phyloP scores from a whole-genome alignment of 2,888 invertebrate species.

The Drosophila helvetica region DNA sequence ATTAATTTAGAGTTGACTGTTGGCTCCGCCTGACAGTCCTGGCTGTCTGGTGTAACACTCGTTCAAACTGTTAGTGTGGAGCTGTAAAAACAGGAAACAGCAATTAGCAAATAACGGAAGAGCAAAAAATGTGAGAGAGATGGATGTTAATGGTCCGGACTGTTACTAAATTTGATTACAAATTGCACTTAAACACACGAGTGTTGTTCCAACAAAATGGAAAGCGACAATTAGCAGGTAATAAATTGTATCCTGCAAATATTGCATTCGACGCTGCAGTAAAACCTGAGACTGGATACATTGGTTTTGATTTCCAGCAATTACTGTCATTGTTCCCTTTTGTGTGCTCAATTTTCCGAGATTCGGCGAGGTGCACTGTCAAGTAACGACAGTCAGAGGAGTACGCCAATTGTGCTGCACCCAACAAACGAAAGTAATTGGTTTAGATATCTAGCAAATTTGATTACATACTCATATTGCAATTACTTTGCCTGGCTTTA shows the following conservation, averaged over 20 bases:
- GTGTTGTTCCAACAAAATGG: no score
- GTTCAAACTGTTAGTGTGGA: not conserved
- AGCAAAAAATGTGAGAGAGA: not conserved
- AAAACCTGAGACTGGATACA: not conserved
- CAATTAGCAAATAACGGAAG: conserved; percentile 9
- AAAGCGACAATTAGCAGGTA: no score
- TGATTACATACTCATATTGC: conserved; percentile 3
- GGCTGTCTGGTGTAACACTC: not conserved
- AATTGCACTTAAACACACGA: not conserved
- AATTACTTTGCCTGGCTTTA: conserved; percentile 23
- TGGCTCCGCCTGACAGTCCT: not conserved
- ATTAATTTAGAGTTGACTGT: conserved; percentile 5
- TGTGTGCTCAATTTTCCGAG: not conserved
- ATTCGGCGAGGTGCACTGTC: not conserved
- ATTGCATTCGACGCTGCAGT: not conserved
- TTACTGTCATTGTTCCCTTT: not conserved
- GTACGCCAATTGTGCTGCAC: not conserved
- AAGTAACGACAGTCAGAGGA: not conserved
- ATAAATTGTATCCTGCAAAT: no score
- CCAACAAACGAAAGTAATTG: not conserved
- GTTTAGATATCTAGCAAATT: conserved; percentile 15
- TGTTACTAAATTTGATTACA: conserved; percentile 23
- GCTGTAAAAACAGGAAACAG: not conserved
- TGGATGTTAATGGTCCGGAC: conserved; percentile 12
- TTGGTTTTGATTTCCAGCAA: not conserved